Base-by-base conservation (phyloP, 2,113 vertebrate species). In the Pygoscelis antarcticus region DNA sequence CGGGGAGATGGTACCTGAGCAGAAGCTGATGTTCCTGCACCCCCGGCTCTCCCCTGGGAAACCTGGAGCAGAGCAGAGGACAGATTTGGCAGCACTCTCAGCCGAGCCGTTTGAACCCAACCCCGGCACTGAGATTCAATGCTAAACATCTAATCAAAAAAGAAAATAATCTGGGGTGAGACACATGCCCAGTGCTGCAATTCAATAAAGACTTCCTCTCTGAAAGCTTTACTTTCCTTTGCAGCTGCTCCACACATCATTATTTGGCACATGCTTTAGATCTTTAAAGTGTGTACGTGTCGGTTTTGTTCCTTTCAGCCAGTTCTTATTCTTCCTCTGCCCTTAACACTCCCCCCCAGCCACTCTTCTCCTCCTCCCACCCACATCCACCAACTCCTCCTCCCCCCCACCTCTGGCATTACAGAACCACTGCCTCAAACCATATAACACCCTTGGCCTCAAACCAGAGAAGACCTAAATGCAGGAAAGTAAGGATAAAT, bases 401-500 rank as follows among this genome's bases (percentile, higher is more conserved):
- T n/a, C 52, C 83, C 94, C 69, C 90, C 93, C 72, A 96, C 77
- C 96, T 94, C 93, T 89, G 92, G 97, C 94, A 96, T 96, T 98
- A 95, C 91, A 97, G 89, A 83, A 90, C 96, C 86, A 94, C 87
- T 97, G 98, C 96, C 96, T 97, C 97, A 97, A 98, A 98, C 97
- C 93, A 82, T 97, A 97, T 98, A 97, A 98, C 98, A 97, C 94
- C 97, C 93, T 97, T 98, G 98, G 98, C 98, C 98, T 98, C 97
- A 98, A 98, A 98, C 96, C 98, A 98, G 98, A 96, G 97, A 98
- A 98, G 97, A 97, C 97, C 98, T 98, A 98, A 98, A 98, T 97
- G 98, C 97, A 98, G 97, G 96, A 98, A 98, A 98, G 97, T 98
- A 98, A 98, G 98, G 96, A 98, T 98, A 99, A 99, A 98, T 99